phyloP scores from a whole-genome alignment of 2,797 vertebrate genomes.

The Spinibarbus caldwelli region DNA sequence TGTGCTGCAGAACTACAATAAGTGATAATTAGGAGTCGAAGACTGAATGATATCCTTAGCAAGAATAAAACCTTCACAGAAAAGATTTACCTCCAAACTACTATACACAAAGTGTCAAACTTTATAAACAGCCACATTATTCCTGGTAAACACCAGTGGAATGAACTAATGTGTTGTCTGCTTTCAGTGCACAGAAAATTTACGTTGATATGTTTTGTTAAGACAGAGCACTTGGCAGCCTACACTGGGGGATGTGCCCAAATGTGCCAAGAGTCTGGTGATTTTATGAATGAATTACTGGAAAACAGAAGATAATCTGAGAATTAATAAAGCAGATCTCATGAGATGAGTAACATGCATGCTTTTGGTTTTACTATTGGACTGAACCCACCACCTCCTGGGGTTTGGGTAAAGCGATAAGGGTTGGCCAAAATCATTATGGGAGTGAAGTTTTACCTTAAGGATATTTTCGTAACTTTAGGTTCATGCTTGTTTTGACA shows the following conservation, averaged over 20 bases:
- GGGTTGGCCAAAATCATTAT: conserved; percentile 27
- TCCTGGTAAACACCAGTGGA: not conserved
- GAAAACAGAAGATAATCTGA: conserved; percentile 25
- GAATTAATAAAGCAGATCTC: conserved; percentile 36
- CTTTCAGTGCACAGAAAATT: conserved; percentile 17
- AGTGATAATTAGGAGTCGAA: conserved; percentile 2
- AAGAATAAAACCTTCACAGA: not conserved
- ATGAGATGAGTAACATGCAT: conserved; percentile 2
- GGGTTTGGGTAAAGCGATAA: conserved; percentile 15
- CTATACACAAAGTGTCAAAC: not conserved
- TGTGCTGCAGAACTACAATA: no score
- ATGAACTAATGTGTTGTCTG: not conserved
- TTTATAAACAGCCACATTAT: not conserved
- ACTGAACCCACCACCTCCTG: not conserved
- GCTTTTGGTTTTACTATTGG: not conserved
- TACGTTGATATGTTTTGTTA: not conserved
- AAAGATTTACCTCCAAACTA: not conserved
- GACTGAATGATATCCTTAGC: not conserved
- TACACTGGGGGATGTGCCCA: conserved; percentile 6
- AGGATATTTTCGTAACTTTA: conserved; percentile 17
- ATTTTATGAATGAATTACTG: conserved; percentile 29
- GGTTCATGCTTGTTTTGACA: conserved; percentile 52
- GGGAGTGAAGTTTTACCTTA: conserved; percentile 40
- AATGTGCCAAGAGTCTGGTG: conserved; percentile 1
- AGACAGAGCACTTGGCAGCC: conserved; percentile 19